phyloP scores from a whole-genome alignment of 2,888 invertebrate genomes.

The Zelleria hepariella region DNA sequence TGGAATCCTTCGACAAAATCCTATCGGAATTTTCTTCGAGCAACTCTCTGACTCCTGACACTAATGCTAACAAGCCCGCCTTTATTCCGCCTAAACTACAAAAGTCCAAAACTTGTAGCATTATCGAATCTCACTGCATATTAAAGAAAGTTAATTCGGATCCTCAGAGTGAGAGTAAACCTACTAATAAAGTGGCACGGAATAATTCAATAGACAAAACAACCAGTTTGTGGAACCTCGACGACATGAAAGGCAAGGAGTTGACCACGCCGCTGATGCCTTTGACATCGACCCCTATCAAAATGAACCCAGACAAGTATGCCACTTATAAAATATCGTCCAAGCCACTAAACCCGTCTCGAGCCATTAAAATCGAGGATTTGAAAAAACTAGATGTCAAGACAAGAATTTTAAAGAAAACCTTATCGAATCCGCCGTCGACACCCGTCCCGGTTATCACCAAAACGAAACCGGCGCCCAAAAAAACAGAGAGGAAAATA shows the following conservation, averaged over 20 bases:
- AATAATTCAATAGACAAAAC: conserved; percentile 69
- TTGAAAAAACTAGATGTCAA: conserved; percentile 67
- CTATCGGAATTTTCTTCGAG: conserved; percentile 52
- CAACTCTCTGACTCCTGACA: conserved; percentile 30
- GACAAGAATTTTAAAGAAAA: conserved; percentile 69
- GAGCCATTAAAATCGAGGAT: conserved; percentile 55
- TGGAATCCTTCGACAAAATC: conserved; percentile 67
- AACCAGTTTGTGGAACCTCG: conserved; percentile 73
- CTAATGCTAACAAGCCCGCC: conserved; percentile 28
- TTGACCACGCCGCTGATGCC: conserved; percentile 55
- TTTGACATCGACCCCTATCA: conserved; percentile 42
- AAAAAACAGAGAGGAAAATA: conserved; percentile 55
- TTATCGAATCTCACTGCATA: conserved; percentile 78
- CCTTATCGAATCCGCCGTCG: conserved; percentile 66
- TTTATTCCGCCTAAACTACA: conserved; percentile 73
- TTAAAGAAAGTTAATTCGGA: conserved; percentile 72
- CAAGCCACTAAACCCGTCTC: conserved; percentile 37
- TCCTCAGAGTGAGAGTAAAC: conserved; percentile 43
- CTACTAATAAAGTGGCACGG: conserved; percentile 47
- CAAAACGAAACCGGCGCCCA: conserved; percentile 53
- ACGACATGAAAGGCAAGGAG: conserved; percentile 69
- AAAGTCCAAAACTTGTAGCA: conserved; percentile 80
- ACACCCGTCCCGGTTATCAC: conserved; percentile 62
- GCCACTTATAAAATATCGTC: conserved; percentile 66
- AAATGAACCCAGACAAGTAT: conserved; percentile 62